Evolutionary conservation across 2,888 invertebrate genomes (phyloP), one percentile per base, ranked within the genome.

Genomic region (Tanytarsus gracilentus): DNA sequence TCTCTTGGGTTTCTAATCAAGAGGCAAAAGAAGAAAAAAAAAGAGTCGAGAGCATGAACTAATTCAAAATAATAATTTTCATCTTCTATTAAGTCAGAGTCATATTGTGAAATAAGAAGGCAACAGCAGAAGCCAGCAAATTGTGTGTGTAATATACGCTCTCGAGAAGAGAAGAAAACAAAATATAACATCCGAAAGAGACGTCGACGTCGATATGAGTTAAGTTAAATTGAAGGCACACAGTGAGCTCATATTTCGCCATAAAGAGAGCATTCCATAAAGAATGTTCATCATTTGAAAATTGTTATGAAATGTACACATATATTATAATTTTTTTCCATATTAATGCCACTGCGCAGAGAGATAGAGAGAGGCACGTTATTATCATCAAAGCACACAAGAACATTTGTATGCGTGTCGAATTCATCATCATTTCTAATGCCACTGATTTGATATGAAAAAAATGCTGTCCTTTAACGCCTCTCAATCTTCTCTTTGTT

Each of bases 251-350:
- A 44, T 44, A 44, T 44, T 44, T 44, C 44, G 44, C 44, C 18
- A 44, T 44, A 44, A 44, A 44, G 23, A n/a, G n/a, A 44, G 44
- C 44, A 44, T 44, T 44, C 44, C 44, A 44, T 44, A 44, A 44
- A 44, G 44, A 44, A 44, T 44, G 44, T 44, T 44, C 44, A 44
- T 44, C 44, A 44, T 44, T 33, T 44, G 44, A 44, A 44, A 44
- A 44, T 44, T 18, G 44, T 44, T 44, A 44, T 44, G 44, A 44
- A 44, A 44, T 44, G n/a, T n/a, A n/a, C n/a, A n/a, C n/a, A n/a
- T n/a, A n/a, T n/a, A n/a, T n/a, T n/a, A n/a, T n/a, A n/a, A n/a
- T n/a, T n/a, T n/a, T n/a, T n/a, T n/a, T n/a, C n/a, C n/a, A n/a
- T n/a, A n/a, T n/a, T n/a, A n/a, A n/a, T n/a, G n/a, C n/a, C n/a